A percentile compares a stretch with the other conserved stretches of the same genome.
phyloP scores from a whole-genome alignment of 2,797 vertebrate genomes.

The Zalophus californianus region DNA sequence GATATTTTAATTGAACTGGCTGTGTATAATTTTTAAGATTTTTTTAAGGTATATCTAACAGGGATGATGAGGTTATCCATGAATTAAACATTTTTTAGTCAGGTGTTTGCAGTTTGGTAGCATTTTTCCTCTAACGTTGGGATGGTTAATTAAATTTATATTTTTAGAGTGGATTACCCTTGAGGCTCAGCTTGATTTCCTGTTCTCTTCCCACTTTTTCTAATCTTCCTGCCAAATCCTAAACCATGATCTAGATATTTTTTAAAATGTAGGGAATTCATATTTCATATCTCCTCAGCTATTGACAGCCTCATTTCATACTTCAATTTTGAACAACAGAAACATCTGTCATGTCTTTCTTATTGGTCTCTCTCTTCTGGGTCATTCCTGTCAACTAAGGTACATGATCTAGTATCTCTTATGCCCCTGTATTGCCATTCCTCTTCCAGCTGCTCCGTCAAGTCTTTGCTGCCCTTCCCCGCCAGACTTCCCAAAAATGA shows the following conservation, averaged over 20 bases:
- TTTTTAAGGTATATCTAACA: background rate
- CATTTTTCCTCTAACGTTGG: background rate
- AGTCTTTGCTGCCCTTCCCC: background rate
- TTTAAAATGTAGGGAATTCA: background rate
- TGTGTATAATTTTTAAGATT: background rate
- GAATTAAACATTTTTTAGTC: background rate
- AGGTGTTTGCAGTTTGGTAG: background rate
- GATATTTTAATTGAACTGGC: background rate
- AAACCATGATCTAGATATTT: background rate
- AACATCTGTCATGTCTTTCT: background rate
- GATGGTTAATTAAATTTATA: background rate
- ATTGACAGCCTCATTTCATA: background rate
- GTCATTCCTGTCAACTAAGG: background rate
- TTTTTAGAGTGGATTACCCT: conserved; percentile 47
- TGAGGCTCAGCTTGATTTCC: conserved; percentile 2
- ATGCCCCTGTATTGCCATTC: background rate
- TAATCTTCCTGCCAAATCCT: conserved; percentile 38
- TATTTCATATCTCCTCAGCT: background rate
- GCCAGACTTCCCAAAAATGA: background rate
- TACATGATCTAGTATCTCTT: background rate
- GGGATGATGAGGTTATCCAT: background rate
- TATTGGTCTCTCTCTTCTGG: background rate
- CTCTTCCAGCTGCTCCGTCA: background rate
- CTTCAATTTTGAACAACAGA: conserved; percentile 21
- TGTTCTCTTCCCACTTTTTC: background rate